Evolutionary conservation across 2,113 vertebrate species (phyloP), one percentile per base, ranked within the genome.

Genomic region (Lasiurus borealis): DNA sequence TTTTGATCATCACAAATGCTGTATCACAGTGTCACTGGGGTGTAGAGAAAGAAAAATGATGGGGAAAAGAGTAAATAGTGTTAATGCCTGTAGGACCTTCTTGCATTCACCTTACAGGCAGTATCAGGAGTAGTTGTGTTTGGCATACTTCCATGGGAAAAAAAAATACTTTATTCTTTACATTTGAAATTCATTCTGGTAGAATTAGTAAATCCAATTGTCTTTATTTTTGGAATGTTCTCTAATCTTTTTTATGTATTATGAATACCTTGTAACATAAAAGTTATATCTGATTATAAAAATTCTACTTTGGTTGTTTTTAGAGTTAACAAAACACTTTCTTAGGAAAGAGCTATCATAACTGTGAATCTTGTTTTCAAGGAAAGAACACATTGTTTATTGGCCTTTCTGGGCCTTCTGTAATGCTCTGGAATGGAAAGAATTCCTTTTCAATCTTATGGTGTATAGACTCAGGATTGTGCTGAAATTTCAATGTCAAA

Each of bases 401-500:
- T 88, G 21, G 12, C 19, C 93, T 95, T 84, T 73, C 52, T 62
- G 34, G 36, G 40, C 0, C 31, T 86, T 73, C 48, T 82, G 34
- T 18, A 27, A 68, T 90, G 19, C 19, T 81, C 11, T 92, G 68
- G 14, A 48, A 73, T 93, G 80, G 69, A 91, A 96, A 85, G 69
- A 69, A 64, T 85, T 88, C 29, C n/a, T 92, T 69, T 14, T 83
- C 78, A 75, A 88, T 16, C 6, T 85, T 50, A 68, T 23, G 9
- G 54, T 64, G 0, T 88, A 66, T 6, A 75, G 25, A 78, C 2
- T 85, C 10, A 46, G n/a, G 21, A 48, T 36, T 31, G 64, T 69
- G 68, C n/a, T 96, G 40, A 96, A 96, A 93, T 89, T 83, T 95
- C 90, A 94, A 95, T 86, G 59, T 19, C 50, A 46, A 93, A 95